Base-by-base conservation (phyloP, 2,113 vertebrate genomes). In the Kryptolebias marmoratus region DNA sequence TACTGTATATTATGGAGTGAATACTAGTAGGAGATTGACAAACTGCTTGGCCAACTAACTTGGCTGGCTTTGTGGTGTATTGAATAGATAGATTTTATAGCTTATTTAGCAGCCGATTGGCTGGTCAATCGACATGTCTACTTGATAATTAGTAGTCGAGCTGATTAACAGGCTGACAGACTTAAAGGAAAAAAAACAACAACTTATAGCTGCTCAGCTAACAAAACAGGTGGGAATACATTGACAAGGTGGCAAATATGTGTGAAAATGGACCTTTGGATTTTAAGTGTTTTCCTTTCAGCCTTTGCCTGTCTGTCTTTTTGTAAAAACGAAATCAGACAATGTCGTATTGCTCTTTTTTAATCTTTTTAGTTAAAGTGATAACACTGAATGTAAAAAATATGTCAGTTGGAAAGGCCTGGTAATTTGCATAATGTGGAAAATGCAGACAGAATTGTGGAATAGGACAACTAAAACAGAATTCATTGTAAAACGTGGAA, bases 131-230 rank as follows among this genome's bases (percentile, higher is more conserved):
- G 22, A 80, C 61, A 10, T 28, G 57, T 61, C 52, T 48, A 58
- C 63, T 36, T 49, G 44, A 45, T 79, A 15, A 55, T 67, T 63
- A 68, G 60, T 36, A 44, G 36, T 58, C 7, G 12, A 27, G 64
- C 57, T 67, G 49, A 77, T 32, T 71, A 66, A 57, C 36, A 75
- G 45, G 56, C 32, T 52, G 63, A 59, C 30, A 55, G 64, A 44
- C 18, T 68, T 47, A 70, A 59, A 42, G 39, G 39, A 42, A 42
- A 42, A 42, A 8, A 42, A 42, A 42, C 5, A 42, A 42, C 1
- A 31, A 12, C n/a, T 79, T 30, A 28, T 61, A 73, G 18, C 47
- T 60, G 60, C 5, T 66, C 32, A 54, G 57, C 42, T 66, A 15
- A 36, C 63, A n/a, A 36, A 65, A 72, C 59, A 68, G 30, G 30